These are phyloP conservation scores for Chinchilla lanigera DNA, from an alignment of 2,113 vertebrate genomes.

Conservation along the genomic window DNA sequence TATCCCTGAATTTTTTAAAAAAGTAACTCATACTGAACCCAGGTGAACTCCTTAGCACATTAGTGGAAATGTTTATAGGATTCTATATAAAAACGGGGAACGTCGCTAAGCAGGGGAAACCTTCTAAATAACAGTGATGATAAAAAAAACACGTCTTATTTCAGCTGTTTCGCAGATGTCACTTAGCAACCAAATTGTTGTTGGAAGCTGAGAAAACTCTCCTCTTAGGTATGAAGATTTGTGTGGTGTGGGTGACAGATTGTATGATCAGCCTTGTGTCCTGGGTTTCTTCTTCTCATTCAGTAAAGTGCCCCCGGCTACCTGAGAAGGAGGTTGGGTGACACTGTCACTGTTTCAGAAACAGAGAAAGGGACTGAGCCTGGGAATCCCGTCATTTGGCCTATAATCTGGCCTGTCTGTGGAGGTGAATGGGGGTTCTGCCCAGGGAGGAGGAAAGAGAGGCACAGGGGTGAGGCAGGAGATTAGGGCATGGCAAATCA, in stretches of 20 bases:
- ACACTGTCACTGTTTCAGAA: slow-evolving; percentile 80
- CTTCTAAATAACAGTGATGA: slow-evolving; percentile 22
- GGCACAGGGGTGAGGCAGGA: background rate
- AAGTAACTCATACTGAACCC: background rate
- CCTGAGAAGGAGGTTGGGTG: slow-evolving; percentile 72
- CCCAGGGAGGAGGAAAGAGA: too few relatives aligned
- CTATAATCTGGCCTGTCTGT: slow-evolving; percentile 50
- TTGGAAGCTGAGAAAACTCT: slow-evolving; percentile 74
- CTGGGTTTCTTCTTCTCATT: slow-evolving; percentile 77
- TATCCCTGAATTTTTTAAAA: background rate
- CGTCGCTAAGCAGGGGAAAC: background rate
- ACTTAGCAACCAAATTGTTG: slow-evolving; percentile 76
- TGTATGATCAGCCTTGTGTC: slow-evolving; percentile 77
- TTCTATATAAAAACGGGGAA: background rate
- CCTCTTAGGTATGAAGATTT: slow-evolving; percentile 74
- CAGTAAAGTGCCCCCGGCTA: slow-evolving; percentile 81
- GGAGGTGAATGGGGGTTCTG: accelerated
- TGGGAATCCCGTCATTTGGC: slow-evolving; percentile 64
- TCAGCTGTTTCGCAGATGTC: slow-evolving; percentile 72
- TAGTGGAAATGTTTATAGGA: background rate
- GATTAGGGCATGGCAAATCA: background rate
- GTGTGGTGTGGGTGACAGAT: slow-evolving; percentile 71
- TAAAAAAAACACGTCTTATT: slow-evolving; percentile 1
- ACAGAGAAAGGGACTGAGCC: slow-evolving; percentile 78
- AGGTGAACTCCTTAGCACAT: background rate